Percentiles rank a stretch among this genome's conserved stretches.
Evolutionary conservation across 2,113 vertebrate species (phyloP).

Genomic region (Clarias gariepinus): DNA sequence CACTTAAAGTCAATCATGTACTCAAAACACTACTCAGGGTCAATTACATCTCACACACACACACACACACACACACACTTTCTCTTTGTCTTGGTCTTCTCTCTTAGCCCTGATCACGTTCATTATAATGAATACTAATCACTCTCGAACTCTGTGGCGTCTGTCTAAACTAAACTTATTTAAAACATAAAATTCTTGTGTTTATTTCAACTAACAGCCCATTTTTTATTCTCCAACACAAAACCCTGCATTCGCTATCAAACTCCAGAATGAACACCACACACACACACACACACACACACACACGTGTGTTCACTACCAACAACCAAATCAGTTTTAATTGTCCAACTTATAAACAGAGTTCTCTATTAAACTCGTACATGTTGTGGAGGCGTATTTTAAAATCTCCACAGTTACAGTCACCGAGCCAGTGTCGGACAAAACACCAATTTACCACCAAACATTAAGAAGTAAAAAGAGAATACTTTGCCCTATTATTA

Average conservation of each 20-base stretch:
- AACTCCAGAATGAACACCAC: too few relatives aligned
- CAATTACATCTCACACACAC: slow-evolving; percentile 17
- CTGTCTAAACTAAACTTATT: background rate
- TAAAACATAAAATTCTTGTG: too few relatives aligned
- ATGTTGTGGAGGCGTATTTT: background rate
- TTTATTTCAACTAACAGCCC: too few relatives aligned
- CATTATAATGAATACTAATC: background rate
- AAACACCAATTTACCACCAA: background rate
- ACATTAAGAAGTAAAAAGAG: background rate
- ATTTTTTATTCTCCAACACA: too few relatives aligned
- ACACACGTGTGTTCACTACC: too few relatives aligned
- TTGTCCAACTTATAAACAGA: background rate
- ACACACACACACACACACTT: slow-evolving; percentile 6
- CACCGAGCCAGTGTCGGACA: too few relatives aligned
- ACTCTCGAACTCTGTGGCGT: background rate
- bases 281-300: too few relatives aligned
- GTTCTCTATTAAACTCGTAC: background rate
- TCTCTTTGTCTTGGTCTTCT: background rate
- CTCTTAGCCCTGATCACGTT: slow-evolving; percentile 5
- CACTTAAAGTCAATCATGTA: slow-evolving; percentile 22
- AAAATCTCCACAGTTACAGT: background rate
- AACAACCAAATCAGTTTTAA: too few relatives aligned
- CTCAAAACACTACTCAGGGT: slow-evolving; percentile 44
- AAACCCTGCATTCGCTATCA: too few relatives aligned
- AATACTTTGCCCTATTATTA: background rate